A percentile compares a stretch with the other conserved stretches of the same genome.
phyloP scores from a whole-genome alignment of 2,113 vertebrate genomes.

The Atrichornis clamosus region DNA sequence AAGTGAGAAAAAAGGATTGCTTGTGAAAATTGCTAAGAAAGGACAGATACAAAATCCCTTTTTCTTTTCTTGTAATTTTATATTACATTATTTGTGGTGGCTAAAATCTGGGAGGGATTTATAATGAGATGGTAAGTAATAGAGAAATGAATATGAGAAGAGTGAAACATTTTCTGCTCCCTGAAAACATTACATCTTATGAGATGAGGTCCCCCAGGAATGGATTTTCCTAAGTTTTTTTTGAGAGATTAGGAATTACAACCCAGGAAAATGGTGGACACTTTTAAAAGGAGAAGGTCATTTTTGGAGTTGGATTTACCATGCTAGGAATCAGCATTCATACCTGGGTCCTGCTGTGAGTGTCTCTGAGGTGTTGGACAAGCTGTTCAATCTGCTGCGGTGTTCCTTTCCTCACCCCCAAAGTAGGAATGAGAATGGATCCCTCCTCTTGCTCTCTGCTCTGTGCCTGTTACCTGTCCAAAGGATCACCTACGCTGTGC shows the following conservation, averaged over 20 bases:
- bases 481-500: background rate
- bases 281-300: background rate
- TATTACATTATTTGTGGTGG: background rate
- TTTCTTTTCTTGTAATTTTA: background rate
- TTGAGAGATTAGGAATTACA: background rate
- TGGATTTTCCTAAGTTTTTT: background rate
- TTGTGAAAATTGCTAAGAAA: background rate
- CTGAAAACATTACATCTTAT: background rate
- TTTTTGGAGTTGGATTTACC: background rate
- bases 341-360: background rate
- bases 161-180: background rate
- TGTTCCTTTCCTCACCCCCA: background rate
- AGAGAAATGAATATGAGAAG: background rate
- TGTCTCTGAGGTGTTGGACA: background rate
- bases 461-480: background rate
- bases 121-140: background rate
- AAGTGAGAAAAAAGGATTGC: background rate
- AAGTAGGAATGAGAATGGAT: background rate
- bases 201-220: background rate
- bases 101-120: background rate
- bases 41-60: background rate
- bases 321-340: background rate
- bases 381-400: background rate
- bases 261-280: background rate
- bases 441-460: background rate